Conservation (phyloP, 2,113 vertebrate species). For the Athene noctua region DNA sequence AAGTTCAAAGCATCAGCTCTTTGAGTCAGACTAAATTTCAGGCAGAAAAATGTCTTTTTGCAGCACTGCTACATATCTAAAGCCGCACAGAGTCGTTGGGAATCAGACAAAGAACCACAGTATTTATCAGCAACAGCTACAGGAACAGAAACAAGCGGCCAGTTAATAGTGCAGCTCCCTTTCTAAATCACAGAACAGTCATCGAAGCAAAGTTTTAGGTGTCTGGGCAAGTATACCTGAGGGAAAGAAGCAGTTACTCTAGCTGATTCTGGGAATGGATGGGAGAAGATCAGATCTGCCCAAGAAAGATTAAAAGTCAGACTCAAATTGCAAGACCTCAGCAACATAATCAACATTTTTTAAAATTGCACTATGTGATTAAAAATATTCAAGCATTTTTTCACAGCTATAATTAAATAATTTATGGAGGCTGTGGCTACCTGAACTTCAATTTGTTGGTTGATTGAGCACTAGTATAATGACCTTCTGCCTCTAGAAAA, state of each 20-base stretch:
- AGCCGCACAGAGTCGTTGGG: background rate
- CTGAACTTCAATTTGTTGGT: background rate
- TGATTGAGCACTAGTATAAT: too few species aligned
- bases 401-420: background rate
- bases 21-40: background rate
- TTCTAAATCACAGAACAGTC: background rate
- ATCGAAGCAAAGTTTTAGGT: background rate
- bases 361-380: background rate
- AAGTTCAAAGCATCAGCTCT: background rate
- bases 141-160: accelerated
- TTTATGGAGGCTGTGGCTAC: background rate
- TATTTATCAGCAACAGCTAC: background rate
- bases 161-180: background rate
- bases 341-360: background rate
- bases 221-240: background rate
- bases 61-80: background rate
- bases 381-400: background rate
- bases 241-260: background rate
- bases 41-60: background rate
- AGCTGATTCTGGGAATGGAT: background rate
- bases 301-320: background rate
- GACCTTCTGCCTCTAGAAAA: background rate
- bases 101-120: background rate
- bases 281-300: background rate
- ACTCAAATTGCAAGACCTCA: background rate